Evolutionary conservation across 2,888 invertebrate species (phyloP).

Genomic region (Rhingia campestris): DNA sequence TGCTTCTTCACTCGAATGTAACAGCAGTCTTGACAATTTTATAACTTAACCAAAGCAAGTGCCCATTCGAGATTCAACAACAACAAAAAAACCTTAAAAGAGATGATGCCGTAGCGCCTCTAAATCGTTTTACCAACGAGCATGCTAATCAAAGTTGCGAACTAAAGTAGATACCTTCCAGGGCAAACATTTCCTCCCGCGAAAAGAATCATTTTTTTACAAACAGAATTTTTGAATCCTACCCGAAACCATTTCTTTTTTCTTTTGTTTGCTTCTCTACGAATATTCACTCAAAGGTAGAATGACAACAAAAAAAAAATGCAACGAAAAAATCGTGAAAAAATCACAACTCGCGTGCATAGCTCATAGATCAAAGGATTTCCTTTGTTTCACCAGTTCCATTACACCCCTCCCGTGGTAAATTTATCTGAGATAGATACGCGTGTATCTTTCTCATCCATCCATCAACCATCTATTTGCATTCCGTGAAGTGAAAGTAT

Average conservation of each 20-base stretch:
- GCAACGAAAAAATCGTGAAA: conserved; percentile 55
- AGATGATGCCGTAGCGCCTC: conserved; percentile 6
- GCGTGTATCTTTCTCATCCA: conserved; percentile 54
- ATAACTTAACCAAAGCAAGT: conserved; percentile 37
- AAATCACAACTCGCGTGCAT: conserved; percentile 62
- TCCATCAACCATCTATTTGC: conserved; percentile 68
- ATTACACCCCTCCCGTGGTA: conserved; percentile 48
- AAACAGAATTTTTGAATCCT: conserved; percentile 69
- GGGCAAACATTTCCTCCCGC: conserved; percentile 12
- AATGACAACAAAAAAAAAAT: conserved; percentile 21
- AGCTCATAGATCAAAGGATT: conserved; percentile 68
- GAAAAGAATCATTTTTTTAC: conserved; percentile 32
- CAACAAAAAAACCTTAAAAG: background rate
- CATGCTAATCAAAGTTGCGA: conserved; percentile 50
- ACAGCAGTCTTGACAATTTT: conserved; percentile 6
- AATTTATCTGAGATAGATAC: conserved; percentile 66
- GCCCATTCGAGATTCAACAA: conserved; percentile 25
- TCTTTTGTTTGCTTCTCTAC: conserved; percentile 10
- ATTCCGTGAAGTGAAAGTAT: conserved; percentile 63
- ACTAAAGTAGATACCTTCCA: conserved; percentile 40
- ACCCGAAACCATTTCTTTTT: conserved; percentile 39
- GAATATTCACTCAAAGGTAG: conserved; percentile 29
- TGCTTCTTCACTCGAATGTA: conserved; percentile 16
- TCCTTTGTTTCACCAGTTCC: conserved; percentile 58
- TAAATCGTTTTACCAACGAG: conserved; percentile 9